phyloP scores from a whole-genome alignment of 2,113 vertebrate species.

The Mobula hypostoma region DNA sequence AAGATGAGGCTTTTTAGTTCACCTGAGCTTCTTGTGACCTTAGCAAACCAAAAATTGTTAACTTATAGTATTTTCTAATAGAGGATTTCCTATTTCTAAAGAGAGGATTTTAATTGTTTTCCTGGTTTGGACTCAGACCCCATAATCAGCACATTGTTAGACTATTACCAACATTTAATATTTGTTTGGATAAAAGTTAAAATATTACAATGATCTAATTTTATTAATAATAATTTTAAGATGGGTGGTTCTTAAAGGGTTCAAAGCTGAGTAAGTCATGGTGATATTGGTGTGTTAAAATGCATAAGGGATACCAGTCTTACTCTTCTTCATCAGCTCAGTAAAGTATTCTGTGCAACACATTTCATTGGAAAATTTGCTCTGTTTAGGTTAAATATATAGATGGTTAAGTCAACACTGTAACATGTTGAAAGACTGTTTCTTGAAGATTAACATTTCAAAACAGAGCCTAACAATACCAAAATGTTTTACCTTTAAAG shows the following conservation, averaged over 20 bases:
- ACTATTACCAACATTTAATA: conserved; percentile 44
- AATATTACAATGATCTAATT: neutral
- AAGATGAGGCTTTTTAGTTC: neutral
- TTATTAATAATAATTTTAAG: neutral
- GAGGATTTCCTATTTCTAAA: neutral
- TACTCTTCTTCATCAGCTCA: neutral
- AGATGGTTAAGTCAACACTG: neutral
- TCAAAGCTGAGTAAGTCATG: neutral
- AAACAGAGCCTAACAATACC: neutral
- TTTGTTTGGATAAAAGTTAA: conserved; percentile 23
- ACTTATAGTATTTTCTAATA: neutral
- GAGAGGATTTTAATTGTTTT: neutral
- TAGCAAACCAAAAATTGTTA: neutral
- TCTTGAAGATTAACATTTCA: conserved; percentile 16
- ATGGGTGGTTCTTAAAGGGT: neutral
- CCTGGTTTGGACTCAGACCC: conserved; percentile 40
- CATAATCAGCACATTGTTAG: conserved; percentile 45
- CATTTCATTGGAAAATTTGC: neutral
- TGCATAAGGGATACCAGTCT: neutral
- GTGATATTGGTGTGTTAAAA: neutral
- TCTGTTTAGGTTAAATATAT: neutral
- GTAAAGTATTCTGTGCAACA: neutral
- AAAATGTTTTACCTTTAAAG: conserved; percentile 19
- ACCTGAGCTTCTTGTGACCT: neutral
- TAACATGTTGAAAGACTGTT: conserved; percentile 16